Evolutionary conservation across 2,113 vertebrate genomes (phyloP), one percentile per base, ranked within the genome.

Genomic region (Crotalus tigris): DNA sequence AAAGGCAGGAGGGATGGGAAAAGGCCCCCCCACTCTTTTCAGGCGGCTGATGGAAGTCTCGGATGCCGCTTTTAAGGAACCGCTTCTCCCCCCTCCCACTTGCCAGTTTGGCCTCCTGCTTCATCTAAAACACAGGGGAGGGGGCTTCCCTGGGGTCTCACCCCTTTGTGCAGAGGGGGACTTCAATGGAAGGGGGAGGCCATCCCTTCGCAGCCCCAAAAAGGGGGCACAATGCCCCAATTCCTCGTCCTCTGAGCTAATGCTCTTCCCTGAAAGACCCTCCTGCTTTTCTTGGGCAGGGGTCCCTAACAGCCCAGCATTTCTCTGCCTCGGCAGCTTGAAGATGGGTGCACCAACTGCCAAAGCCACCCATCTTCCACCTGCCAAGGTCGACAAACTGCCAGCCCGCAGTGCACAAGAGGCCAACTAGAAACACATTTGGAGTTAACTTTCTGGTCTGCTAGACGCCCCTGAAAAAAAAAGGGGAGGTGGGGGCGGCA

Each of bases 1-100:
- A 88, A 17, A 90, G 95, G 95, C 95, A 69, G 91, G 39, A 55
- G 17, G 29, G 46, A 0, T 87, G 23, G n/a, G 51, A n/a, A 21
- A 39, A 39, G 1, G 57, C 15, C 21, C 7, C 9, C 85, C 1
- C 9, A 51, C 49, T 51, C 49, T 6, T 6, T 17, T 1, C 59
- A 11, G 49, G 21, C 1, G 19, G 69, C 44, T 17, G 12, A 2
- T 0, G 53, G 1, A 24, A 10, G 24, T 10, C 2, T 5, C 3
- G 46, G 11, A 10, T 2, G 2, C 5, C 8, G 12, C 85, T 49
- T 49, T 23, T 33, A 24, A 75, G 54, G 5, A 15, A 19, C 17
- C 4, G 11, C n/a, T 6, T 54, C 46, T 3, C 21, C 46, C 15
- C 39, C 13, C 46, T 12, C 23, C 26, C 8, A 12, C 23, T 13